Evolutionary conservation across 2,797 vertebrate genomes (phyloP).

Genomic region (Sciurus carolinensis): DNA sequence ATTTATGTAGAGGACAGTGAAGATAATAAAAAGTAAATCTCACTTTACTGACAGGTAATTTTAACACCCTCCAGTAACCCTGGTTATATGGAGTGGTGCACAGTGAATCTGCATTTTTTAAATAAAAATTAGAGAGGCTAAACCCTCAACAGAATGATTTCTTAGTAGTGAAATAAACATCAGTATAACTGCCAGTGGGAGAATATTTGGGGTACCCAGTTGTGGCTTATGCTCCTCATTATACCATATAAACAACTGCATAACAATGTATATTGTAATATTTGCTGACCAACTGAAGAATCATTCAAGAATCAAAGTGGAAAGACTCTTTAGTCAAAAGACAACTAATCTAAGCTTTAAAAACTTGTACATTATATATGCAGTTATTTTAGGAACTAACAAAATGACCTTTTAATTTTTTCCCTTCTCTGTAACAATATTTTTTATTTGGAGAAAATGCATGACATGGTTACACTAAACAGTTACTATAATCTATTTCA

Average conservation of each 20-base stretch:
- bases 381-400: not conserved
- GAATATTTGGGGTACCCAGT: not conserved
- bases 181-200: not conserved
- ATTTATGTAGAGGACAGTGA: too few species aligned
- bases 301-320: not conserved
- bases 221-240: not conserved
- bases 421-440: not conserved
- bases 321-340: not conserved
- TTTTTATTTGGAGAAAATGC: not conserved
- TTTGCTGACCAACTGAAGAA: not conserved
- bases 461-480: not conserved
- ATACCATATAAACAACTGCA: not conserved
- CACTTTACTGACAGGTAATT: too few species aligned
- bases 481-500: not conserved
- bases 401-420: not conserved
- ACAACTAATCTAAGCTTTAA: not conserved
- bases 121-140: not conserved
- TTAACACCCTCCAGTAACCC: too few species aligned
- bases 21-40: too few species aligned
- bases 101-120: not conserved
- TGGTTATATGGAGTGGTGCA: not conserved
- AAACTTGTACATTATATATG: not conserved
- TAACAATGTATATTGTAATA: not conserved
- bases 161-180: not conserved
- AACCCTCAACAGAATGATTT: not conserved